These are phyloP conservation scores for Sinocyclocheilus anshuiensis DNA, from an alignment of 2,113 vertebrate species.

Conservation along the genomic window DNA sequence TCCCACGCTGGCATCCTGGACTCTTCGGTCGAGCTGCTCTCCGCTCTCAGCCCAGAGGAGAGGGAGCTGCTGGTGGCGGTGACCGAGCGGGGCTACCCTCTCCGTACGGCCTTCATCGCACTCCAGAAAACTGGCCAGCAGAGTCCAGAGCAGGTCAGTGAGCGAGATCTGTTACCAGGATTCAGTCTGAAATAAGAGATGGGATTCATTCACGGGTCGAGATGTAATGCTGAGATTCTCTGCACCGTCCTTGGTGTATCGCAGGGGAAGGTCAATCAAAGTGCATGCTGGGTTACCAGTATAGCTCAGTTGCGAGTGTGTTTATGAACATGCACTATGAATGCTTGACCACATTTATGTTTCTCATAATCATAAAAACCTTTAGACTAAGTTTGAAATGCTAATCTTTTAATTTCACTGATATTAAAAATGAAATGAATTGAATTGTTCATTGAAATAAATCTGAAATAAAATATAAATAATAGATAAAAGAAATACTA, in stretches of 20 bases:
- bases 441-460: not conserved
- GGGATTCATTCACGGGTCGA: not conserved
- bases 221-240: not conserved
- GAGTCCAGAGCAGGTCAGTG: constrained; percentile 84
- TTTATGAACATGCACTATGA: not conserved
- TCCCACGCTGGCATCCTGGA: constrained; percentile 67
- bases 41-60: constrained; percentile 87
- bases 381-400: not conserved
- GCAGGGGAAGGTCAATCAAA: not conserved
- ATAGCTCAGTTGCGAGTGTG: not conserved
- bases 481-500: not conserved
- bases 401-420: not conserved
- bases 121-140: constrained; percentile 87
- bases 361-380: not conserved
- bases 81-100: constrained; percentile 83
- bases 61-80: constrained; percentile 82
- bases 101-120: constrained; percentile 84
- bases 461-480: not conserved
- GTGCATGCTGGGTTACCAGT: not conserved
- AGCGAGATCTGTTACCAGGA: not conserved
- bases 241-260: not conserved
- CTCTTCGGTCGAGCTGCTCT: constrained; percentile 81
- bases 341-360: not conserved
- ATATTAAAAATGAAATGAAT: not conserved
- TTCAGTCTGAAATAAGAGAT: not conserved